Base-by-base conservation (phyloP, 37 sponge, comb jelly and placozoan genomes). In the Cliona cf. orientalis region DNA sequence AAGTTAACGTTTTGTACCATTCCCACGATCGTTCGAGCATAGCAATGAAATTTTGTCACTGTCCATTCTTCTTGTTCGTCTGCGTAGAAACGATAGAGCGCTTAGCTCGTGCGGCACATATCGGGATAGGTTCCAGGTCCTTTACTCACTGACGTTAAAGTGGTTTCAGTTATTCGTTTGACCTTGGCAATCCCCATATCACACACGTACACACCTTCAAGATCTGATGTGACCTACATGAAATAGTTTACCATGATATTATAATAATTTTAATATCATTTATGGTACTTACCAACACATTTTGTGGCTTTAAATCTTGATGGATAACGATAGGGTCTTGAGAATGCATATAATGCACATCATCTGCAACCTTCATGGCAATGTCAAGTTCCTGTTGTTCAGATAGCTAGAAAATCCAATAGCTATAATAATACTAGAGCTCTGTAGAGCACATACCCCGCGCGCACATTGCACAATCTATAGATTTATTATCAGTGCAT, bases 211-310 rank as follows among this genome's bases (percentile, higher is more conserved):
- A 76, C 69, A 28, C 71, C 63, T n/a, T 67, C 49, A 21, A 67
- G 41, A 40, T 76, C 40, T 0, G 0, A 3, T 41, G 76, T 73
- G 5, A 75, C 77, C 84, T 83, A 36, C 32, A 80, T 1, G 42
- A 45, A 29, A 49, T 49, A 14, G 14, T n/a, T 49, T 49, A 19
- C 53, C 14, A 49, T 9, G 14, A 19, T 46, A 64, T 21, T 33
- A 49, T 5, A 23, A 29, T 40, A 42, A 26, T 25, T 23, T 26
- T 28, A 9, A 6, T 5, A n/a, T 17, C 11, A 38, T 35, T 25
- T 38, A 26, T n/a, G n/a, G n/a, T n/a, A n/a, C n/a, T n/a, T 76
- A 85, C 85, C 78, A 85, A 31, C 5, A 85, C 78, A 76, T 70
- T 85, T 29, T 39, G 60, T 9, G 78, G 85, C 56, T 85, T 85